A percentile compares a stretch with the other conserved stretches of the same genome.
phyloP scores from a whole-genome alignment of 2,113 vertebrate genomes.

The Grus americana region DNA sequence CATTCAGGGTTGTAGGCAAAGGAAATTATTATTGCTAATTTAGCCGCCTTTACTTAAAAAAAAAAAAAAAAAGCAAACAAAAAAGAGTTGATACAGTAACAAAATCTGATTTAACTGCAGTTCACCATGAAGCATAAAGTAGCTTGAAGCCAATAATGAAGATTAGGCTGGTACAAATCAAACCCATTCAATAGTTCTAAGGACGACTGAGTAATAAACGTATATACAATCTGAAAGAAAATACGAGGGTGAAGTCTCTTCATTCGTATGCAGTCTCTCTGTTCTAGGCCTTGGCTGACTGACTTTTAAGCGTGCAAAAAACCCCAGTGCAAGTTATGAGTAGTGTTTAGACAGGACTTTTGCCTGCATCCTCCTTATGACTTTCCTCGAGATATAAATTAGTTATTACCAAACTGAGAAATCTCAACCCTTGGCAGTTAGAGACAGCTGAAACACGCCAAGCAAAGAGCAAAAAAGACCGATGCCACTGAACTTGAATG shows the following conservation, averaged over 20 bases:
- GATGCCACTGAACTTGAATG: neutral
- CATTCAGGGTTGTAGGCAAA: constrained; percentile 12
- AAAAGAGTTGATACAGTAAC: neutral
- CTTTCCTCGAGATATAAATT: neutral
- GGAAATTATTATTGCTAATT: constrained; percentile 48
- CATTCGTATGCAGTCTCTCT: neutral
- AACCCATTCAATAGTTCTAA: neutral
- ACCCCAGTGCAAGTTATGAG: fast-evolving
- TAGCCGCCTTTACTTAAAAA: neutral
- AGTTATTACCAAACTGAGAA: neutral
- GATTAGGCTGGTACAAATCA: neutral
- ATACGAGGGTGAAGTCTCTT: neutral
- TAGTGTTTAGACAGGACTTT: neutral
- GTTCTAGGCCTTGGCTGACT: neutral
- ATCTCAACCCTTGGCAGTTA: neutral
- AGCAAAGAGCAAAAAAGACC: neutral
- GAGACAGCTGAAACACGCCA: neutral
- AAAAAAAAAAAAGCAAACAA: neutral
- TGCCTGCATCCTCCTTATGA: neutral
- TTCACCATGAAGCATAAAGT: constrained; percentile 2
- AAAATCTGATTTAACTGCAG: constrained; percentile 37
- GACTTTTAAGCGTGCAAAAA: neutral
- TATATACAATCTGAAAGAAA: neutral
- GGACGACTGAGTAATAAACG: neutral
- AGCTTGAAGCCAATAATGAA: constrained; percentile 16